These are phyloP conservation scores for Aelia acuminata DNA, from an alignment of 2,888 invertebrate genomes.

Conservation along the genomic window DNA sequence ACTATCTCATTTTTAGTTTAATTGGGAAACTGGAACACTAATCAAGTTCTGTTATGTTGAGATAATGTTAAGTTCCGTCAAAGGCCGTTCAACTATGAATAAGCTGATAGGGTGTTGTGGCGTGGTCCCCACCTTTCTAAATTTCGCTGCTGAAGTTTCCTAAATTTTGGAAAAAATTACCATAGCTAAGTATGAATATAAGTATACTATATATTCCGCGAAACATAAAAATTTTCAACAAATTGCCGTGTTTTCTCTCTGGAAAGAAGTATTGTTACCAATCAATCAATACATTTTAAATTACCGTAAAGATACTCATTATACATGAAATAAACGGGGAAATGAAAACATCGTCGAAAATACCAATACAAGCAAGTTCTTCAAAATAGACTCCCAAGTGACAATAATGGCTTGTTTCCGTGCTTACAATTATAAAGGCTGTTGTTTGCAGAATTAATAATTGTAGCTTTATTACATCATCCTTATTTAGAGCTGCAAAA, in stretches of 20 bases:
- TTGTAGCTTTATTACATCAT: too few relatives aligned
- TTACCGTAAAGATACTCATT: too few relatives aligned
- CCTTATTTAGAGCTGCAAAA: too few relatives aligned
- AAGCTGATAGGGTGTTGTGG: neutral
- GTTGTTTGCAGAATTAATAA: too few relatives aligned
- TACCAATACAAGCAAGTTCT: neutral
- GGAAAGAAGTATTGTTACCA: too few relatives aligned
- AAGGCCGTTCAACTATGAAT: conserved; percentile 20
- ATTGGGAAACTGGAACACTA: neutral
- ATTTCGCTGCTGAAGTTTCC: neutral
- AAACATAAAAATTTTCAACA: too few relatives aligned
- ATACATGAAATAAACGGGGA: too few relatives aligned
- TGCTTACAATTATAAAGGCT: too few relatives aligned
- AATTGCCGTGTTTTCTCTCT: too few relatives aligned
- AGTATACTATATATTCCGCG: too few relatives aligned
- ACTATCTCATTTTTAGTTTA: neutral
- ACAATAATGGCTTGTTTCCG: neutral
- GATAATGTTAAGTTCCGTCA: neutral
- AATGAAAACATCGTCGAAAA: neutral
- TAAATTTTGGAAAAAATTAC: neutral
- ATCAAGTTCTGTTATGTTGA: neutral
- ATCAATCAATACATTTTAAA: too few relatives aligned
- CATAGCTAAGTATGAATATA: too few relatives aligned
- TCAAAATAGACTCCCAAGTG: neutral
- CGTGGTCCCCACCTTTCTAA: neutral